Evolutionary conservation across 64 coral and sea anemone genomes (phyloP), one percentile per base, ranked within the genome.

Genomic region (Platygyra sinensis): DNA sequence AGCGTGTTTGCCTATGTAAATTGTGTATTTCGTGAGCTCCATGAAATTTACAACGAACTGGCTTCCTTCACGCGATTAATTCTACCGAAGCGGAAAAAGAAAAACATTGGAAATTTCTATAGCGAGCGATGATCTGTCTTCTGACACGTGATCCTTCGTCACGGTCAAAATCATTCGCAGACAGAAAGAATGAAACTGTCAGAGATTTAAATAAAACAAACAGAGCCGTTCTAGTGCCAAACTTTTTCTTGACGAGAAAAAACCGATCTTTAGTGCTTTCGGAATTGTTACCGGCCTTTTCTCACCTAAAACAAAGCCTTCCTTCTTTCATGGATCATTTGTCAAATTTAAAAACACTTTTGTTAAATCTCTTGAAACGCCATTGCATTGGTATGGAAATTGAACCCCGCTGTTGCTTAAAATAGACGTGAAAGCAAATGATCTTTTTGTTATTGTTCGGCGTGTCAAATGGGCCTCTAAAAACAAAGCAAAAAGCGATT

Each of bases 341-440:
- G 33, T 85, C n/a, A 52, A 85, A 72, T 72, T 69, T 46, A 46
- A 46, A 36, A 83, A n/a, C 81, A 24, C 38, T 85, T 19, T 71
- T 85, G 25, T 18, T 24, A 65, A 49, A 71, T 72, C 31, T 83
- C 33, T 71, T 51, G 33, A 24, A 80, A n/a, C 62, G 81, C 71
- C 81, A 85, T 85, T 85, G 72, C 33, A 71, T 27, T 42, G 81
- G 33, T 72, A 85, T 85, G 81, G 81, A 85, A 80, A 85, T 85
- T 71, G 11, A 71, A 72, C 39, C 62, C 81, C 36, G 22, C 81
- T 24, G 63, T 72, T 25, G 19, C 81, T 72, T 85, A 71, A 85
- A 85, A 85, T 85, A 85, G 81, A n/a, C 6, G 11, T 85, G 81
- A 85, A 69, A 49, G 81, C 67, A 69, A 24, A 27, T 69, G 54